Evolutionary conservation across 2,113 vertebrate species (phyloP).

Genomic region (Platichthys flesus): DNA sequence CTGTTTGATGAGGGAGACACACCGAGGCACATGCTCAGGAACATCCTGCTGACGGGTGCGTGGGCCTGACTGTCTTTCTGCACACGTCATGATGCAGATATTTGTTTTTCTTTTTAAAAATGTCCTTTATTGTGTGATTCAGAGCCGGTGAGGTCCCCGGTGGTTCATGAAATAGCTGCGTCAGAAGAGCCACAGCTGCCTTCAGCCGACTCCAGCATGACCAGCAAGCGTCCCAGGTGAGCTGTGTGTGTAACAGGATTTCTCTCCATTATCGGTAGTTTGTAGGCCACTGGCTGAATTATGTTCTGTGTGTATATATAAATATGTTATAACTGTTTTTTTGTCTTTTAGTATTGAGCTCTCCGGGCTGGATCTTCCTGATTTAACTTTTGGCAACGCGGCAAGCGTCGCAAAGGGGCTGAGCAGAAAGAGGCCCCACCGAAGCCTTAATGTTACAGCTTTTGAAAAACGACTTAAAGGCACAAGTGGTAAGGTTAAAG

Average conservation of each 20-base stretch:
- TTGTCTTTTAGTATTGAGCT: conserved; percentile 69
- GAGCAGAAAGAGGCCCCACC: conserved; percentile 67
- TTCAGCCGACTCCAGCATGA: conserved; percentile 30
- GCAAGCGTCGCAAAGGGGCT: conserved; percentile 57
- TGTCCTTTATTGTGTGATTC: conserved; percentile 20
- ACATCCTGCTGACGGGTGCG: conserved; percentile 79
- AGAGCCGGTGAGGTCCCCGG: conserved; percentile 76
- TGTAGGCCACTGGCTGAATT: neutral
- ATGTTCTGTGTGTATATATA: neutral
- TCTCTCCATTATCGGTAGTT: too few species aligned
- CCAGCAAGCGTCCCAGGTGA: conserved; percentile 63
- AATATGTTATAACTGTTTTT: conserved; percentile 6
- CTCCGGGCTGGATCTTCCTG: conserved; percentile 74
- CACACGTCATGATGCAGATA: neutral
- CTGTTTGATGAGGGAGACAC: conserved; percentile 70
- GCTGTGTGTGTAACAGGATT: neutral
- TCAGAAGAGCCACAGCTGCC: conserved; percentile 28
- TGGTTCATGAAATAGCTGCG: conserved; percentile 55
- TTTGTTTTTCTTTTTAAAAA: neutral
- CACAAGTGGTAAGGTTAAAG: conserved; percentile 42
- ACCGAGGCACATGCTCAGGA: conserved; percentile 77
- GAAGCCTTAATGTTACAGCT: conserved; percentile 66
- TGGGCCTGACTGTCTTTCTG: neutral
- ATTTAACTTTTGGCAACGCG: conserved; percentile 65
- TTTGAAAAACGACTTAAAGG: conserved; percentile 75